Base-by-base conservation (phyloP, 2,888 invertebrate genomes). In the Panopea generosa region DNA sequence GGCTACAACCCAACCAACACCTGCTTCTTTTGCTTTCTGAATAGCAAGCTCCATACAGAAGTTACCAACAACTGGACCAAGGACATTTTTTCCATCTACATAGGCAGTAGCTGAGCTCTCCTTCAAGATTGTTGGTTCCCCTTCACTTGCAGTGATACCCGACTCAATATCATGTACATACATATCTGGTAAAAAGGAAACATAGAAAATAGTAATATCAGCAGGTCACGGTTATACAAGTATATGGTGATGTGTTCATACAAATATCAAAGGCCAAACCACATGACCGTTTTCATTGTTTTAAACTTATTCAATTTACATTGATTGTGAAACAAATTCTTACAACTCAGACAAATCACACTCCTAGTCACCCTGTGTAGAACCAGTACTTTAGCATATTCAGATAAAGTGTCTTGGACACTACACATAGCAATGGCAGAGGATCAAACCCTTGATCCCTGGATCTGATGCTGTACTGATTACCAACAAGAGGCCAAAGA, bases 1-100 rank as follows among this genome's bases (percentile, higher is more conserved):
- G 0, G 96, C 96, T 20, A 95, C 94, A 0, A 97, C 96, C 95
- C 96, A 96, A 65, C 96, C 97, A 4, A 97, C 95, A 1, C 97
- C 97, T 11, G 95, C 94, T 22, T 95, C 93, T 85, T 95, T 94
- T 0, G 97, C 97, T 88, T 97, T 97, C 82, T 95, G 93, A 4
- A 97, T 96, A 9, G 97, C 97, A 76, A 97, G 89, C 18, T 91
- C 82, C 90, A 93, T 93, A 78, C 91, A 91, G 82, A 92, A 94
- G 77, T 93, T 92, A 2, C 91, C 91, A 27, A 92, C 90, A 6
- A 91, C 89, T 24, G 90, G 90, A 38, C 91, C 79, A 33, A 84
- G 93, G 0, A 95, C 95, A 89, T 97, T 96, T 81, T 94, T 94
- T 0, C 97, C 98, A 86, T 97, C 96, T 0, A 97, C 96, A 94